These are phyloP conservation scores for Altica lythri DNA, from an alignment of 2,888 invertebrate genomes.

Conservation along the genomic window DNA sequence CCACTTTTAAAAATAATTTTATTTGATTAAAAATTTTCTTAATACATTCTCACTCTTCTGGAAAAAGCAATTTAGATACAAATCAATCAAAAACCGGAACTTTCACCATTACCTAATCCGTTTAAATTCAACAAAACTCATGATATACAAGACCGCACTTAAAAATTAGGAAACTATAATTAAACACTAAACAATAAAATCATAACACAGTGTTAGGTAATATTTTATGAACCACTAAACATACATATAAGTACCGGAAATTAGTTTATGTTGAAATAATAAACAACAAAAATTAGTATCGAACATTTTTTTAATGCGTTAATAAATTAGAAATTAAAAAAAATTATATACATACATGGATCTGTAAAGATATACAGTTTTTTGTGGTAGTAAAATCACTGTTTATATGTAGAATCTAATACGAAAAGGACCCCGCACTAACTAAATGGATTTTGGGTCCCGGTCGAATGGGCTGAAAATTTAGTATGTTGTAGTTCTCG, in stretches of 20 bases:
- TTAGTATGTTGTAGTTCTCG: no score
- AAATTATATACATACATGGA: no score
- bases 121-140: not conserved
- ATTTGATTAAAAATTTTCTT: no score
- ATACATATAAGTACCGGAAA: slow-evolving; percentile 10
- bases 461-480: no score
- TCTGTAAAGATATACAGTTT: no score
- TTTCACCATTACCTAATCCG: not conserved
- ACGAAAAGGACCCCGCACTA: no score
- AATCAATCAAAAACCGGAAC: not conserved
- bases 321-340: not conserved
- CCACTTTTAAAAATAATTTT: no score
- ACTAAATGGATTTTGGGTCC: no score
- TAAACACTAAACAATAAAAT: not conserved
- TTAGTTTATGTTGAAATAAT: slow-evolving; percentile 1
- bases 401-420: no score
- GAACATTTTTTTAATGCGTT: not conserved
- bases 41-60: no score
- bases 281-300: not conserved
- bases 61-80: no score
- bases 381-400: no score
- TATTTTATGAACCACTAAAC: slow-evolving; percentile 11
- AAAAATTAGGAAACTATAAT: slow-evolving; percentile 1
- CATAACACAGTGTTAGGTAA: slow-evolving; percentile 11
- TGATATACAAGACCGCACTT: not conserved